Conservation (phyloP, 2,113 vertebrate species). For the Tragelaphus imberbis region DNA sequence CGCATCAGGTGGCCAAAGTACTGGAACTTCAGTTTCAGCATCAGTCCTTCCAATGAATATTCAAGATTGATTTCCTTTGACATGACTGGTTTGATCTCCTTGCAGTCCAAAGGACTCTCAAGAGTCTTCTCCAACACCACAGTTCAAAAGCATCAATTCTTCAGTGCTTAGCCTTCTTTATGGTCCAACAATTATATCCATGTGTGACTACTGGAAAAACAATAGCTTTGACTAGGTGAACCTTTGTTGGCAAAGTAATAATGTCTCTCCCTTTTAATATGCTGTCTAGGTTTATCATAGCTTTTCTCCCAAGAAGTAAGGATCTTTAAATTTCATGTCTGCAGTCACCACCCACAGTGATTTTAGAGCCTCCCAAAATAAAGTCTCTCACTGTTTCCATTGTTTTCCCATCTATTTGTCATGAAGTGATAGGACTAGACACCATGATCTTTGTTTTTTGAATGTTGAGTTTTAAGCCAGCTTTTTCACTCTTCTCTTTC, state of each 20-base stretch:
- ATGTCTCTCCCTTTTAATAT: background rate
- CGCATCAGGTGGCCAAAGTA: background rate
- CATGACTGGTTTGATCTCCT: background rate
- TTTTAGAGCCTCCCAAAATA: background rate
- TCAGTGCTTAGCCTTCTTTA: rapidly evolving
- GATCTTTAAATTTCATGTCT: background rate
- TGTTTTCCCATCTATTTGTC: background rate
- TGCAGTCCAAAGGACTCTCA: background rate
- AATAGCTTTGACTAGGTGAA: background rate
- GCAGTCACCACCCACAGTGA: background rate
- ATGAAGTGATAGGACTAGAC: background rate
- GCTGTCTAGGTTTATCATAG: background rate
- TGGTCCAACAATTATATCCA: background rate
- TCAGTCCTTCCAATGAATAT: background rate
- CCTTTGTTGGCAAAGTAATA: background rate
- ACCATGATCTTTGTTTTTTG: background rate
- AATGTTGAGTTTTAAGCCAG: background rate
- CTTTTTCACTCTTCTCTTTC: background rate
- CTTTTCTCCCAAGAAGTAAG: background rate
- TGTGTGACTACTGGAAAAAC: background rate
- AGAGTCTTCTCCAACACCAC: background rate
- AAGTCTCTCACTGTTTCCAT: background rate
- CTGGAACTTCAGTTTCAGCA: background rate
- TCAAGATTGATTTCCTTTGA: background rate
- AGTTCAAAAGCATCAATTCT: background rate